Conservation (phyloP, 53 echinoderm and acorn worm genomes). For the Glandiceps talaboti region DNA sequence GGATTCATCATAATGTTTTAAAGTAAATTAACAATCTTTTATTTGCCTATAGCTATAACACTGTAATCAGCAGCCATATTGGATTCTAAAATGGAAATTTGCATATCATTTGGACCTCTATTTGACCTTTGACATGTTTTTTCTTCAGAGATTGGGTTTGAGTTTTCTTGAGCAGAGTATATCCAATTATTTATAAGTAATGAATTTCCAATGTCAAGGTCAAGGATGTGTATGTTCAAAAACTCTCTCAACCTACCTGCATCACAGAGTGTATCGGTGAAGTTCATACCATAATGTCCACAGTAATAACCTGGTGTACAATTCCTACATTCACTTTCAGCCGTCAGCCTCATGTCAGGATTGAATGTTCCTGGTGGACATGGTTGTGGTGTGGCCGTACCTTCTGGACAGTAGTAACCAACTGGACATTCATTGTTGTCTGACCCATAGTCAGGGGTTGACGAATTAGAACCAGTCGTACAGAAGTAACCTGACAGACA, state of each 20-base stretch:
- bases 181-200: too few relatives aligned
- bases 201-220: too few relatives aligned
- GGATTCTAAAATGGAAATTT: too few relatives aligned
- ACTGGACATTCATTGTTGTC: slow-evolving; percentile 87
- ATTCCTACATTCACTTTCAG: slow-evolving; percentile 63
- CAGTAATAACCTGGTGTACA: slow-evolving; percentile 75
- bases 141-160: too few relatives aligned
- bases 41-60: too few relatives aligned
- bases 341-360: slow-evolving; percentile 44
- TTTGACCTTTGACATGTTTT: too few relatives aligned
- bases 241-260: slow-evolving; percentile 41
- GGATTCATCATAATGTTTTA: too few relatives aligned
- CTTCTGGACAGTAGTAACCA: slow-evolving; percentile 71
- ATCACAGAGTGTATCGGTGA: slow-evolving; percentile 41
- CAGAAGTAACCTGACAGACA: slow-evolving; percentile 80
- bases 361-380: slow-evolving; percentile 97
- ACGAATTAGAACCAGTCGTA: slow-evolving; percentile 74
- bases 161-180: too few relatives aligned
- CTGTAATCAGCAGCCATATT: too few relatives aligned
- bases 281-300: slow-evolving; percentile 73
- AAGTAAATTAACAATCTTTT: too few relatives aligned
- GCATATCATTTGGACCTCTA: too few relatives aligned
- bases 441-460: slow-evolving; percentile 59
- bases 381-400: slow-evolving; percentile 75
- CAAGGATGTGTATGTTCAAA: too few relatives aligned